Evolutionary conservation across 2,113 vertebrate species (phyloP), one percentile per base, ranked within the genome.

Genomic region (Butorides virescens): DNA sequence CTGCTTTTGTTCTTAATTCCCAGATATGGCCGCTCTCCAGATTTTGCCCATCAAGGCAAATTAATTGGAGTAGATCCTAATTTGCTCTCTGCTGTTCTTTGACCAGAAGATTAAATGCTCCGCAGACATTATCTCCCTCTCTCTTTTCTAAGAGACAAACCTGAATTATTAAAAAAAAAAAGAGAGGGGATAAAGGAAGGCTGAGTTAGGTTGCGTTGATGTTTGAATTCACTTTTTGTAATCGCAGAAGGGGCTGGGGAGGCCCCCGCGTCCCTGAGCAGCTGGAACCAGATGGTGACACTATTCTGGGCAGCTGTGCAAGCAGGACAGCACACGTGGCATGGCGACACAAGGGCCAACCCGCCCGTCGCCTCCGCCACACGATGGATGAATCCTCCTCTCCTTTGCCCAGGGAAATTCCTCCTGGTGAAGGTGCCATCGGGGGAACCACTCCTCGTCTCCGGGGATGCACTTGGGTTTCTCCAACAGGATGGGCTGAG

Each of bases 21-120:
- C 78, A 96, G 96, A 97, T 88, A 97, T 98, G 97, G 97, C 97
- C 1, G 88, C 71, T 44, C 70, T 97, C 97, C 97, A 98, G 96
- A 88, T 96, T 94, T 97, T 98, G 97, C 90, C 97, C 97, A 96
- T 94, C 95, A 93, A 96, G 94, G 91, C 80, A 90, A 75, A 95
- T 97, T 96, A 97, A 96, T 92, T 97, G 97, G 95, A 97, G 86
- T 96, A 83, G 94, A 96, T 97, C 91, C 97, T 97, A 98, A 98
- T 98, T 98, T 98, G 97, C 97, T 98, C 95, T 98, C 96, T 96
- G 97, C 93, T 96, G 70, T 96, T 98, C 95, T 97, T 95, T 96
- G 94, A 97, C 89, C 92, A 96, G 94, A 92, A 97, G 98, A 98
- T 98, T 98, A 98, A 98, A 93, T 72, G 97, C 96, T 98, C 97